Evolutionary conservation across 2,888 invertebrate species (phyloP).

Genomic region (Patella ulyssiponensis): DNA sequence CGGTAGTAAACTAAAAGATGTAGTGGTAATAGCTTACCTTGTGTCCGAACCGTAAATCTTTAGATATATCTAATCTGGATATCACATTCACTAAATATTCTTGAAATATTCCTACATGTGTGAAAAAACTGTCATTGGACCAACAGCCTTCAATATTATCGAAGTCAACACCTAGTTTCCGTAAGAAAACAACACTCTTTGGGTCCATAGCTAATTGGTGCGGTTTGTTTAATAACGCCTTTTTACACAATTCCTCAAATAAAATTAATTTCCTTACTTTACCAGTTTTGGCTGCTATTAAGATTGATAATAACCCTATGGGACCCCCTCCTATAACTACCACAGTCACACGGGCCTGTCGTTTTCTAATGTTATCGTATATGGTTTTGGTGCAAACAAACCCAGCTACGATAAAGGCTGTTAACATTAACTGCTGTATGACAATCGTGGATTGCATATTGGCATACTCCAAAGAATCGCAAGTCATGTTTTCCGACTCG

Average conservation of each 20-base stretch:
- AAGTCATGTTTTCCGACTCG: background rate
- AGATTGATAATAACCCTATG: conserved; percentile 58
- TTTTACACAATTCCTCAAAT: conserved; percentile 57
- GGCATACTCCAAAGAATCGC: conserved; percentile 18
- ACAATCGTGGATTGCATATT: conserved; percentile 30
- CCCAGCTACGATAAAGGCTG: conserved; percentile 55
- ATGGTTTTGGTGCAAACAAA: conserved; percentile 60
- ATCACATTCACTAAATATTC: conserved; percentile 62
- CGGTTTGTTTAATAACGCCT: conserved; percentile 51
- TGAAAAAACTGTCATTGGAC: conserved; percentile 60
- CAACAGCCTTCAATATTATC: conserved; percentile 68
- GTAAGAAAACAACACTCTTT: conserved; percentile 57
- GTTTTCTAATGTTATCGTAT: conserved; percentile 52
- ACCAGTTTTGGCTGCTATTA: conserved; percentile 57
- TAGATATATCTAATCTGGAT: conserved; percentile 35
- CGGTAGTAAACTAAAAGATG: background rate
- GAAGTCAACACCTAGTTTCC: conserved; percentile 62
- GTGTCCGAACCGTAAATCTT: conserved; percentile 44
- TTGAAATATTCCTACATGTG: conserved; percentile 63
- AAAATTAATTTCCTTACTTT: conserved; percentile 55
- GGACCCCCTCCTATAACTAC: conserved; percentile 67
- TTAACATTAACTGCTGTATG: conserved; percentile 51
- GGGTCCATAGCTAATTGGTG: conserved; percentile 65
- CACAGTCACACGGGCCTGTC: conserved; percentile 52
- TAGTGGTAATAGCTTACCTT: conserved; percentile 43